Conservation (phyloP, 1,140 invertebrate species). For the Latrodectus geometricus region DNA sequence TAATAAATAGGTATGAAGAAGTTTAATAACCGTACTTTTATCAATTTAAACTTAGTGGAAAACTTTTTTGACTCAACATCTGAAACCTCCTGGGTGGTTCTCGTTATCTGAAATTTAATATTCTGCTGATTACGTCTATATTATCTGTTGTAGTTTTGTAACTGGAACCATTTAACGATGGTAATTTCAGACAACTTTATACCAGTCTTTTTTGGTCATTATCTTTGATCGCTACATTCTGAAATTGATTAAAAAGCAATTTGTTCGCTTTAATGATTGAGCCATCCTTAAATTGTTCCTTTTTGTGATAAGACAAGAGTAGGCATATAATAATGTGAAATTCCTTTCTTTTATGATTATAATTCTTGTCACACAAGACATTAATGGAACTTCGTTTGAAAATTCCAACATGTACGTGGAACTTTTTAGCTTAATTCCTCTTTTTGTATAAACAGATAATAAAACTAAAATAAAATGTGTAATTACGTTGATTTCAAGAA, state of each 20-base stretch:
- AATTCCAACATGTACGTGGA: too few species aligned
- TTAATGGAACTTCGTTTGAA: too few species aligned
- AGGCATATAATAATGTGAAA: not conserved
- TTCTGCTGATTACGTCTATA: not conserved
- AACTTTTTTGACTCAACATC: too few species aligned
- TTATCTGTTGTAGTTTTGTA: not conserved
- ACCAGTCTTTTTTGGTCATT: not conserved
- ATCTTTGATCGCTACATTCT: not conserved
- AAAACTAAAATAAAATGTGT: too few species aligned
- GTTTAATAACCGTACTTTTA: too few species aligned
- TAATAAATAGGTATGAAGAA: too few species aligned
- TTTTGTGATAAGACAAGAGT: not conserved
- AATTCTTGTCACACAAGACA: not conserved
- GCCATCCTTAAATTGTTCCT: not conserved
- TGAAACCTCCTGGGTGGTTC: not conserved
- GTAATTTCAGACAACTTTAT: not conserved
- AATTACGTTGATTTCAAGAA: too few species aligned
- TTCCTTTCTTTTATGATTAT: not conserved
- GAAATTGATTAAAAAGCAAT: slow-evolving; percentile 2
- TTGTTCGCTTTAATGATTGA: not conserved
- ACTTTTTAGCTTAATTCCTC: too few species aligned
- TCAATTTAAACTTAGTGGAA: too few species aligned
- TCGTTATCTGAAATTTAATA: not conserved
- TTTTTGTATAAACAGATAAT: too few species aligned
- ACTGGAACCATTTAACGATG: not conserved